Conservation (phyloP, 2,797 vertebrate genomes). For the Eptatretus atami region DNA sequence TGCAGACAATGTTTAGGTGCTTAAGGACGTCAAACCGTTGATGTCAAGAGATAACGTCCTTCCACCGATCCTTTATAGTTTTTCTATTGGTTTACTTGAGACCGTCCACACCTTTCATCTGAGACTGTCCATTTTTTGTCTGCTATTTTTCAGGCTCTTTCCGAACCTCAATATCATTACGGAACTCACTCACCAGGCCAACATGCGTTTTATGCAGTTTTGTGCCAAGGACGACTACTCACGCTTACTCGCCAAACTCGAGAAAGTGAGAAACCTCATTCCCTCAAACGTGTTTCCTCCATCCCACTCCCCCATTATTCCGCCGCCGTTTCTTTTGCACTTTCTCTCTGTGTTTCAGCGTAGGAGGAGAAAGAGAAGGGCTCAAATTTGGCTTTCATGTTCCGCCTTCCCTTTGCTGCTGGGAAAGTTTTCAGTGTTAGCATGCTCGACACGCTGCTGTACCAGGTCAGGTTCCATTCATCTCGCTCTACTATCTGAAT, state of each 20-base stretch:
- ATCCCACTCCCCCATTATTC: conserved; percentile 6
- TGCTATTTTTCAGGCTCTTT: conserved; percentile 38
- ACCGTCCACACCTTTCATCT: too few relatives aligned
- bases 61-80: too few relatives aligned
- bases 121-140: not conserved
- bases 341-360: conserved; percentile 11
- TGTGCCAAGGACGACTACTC: conserved; percentile 95
- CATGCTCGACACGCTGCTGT: conserved; percentile 78
- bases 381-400: conserved; percentile 92
- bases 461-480: conserved; percentile 28
- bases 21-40: not conserved
- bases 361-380: conserved; percentile 85
- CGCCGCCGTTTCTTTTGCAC: not conserved
- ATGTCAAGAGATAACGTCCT: too few relatives aligned
- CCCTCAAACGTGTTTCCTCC: not conserved
- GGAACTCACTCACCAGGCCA: conserved; percentile 77
- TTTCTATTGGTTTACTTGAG: too few relatives aligned
- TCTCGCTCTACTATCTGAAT: not conserved
- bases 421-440: conserved; percentile 87
- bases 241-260: conserved; percentile 61
- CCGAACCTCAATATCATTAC: conserved; percentile 90
- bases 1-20: conserved; percentile 82
- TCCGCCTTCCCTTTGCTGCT: conserved; percentile 73
- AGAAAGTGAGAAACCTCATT: conserved; percentile 32
- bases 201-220: conserved; percentile 98